These are phyloP conservation scores for Phalanger gymnotis DNA, from an alignment of 2,797 vertebrate species.

Conservation along the genomic window DNA sequence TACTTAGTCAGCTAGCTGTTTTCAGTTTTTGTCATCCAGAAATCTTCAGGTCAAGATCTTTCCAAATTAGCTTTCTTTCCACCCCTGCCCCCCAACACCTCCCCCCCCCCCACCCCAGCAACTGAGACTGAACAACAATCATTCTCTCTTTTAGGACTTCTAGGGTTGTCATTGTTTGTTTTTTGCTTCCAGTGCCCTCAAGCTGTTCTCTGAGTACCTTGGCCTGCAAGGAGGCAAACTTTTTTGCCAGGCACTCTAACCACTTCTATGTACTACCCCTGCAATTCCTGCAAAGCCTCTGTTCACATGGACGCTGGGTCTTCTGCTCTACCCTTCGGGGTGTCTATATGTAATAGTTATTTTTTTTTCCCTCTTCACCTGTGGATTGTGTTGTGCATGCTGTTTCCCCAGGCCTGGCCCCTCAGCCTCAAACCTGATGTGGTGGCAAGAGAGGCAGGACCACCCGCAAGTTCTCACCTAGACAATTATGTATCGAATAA, in stretches of 20 bases:
- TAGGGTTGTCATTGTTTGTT: not conserved
- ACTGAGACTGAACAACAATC: not conserved
- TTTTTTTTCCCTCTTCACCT: slow-evolving; percentile 18
- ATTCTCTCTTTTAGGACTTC: not conserved
- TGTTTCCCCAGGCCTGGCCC: not conserved
- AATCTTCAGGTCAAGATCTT: not conserved
- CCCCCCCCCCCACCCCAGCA: too few species aligned
- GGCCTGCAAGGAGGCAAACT: slow-evolving; percentile 14
- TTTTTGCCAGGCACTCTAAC: slow-evolving; percentile 21
- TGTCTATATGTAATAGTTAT: not conserved
- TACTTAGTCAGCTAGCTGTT: not conserved
- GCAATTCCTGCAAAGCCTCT: not conserved
- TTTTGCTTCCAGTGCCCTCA: slow-evolving; percentile 5
- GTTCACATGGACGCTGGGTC: not conserved
- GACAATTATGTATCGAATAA: slow-evolving; percentile 33
- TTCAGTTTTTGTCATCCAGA: not conserved
- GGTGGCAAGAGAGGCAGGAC: not conserved
- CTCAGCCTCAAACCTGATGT: not conserved
- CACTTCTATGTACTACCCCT: not conserved
- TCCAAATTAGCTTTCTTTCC: not conserved
- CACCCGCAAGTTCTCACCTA: not conserved
- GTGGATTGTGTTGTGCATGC: not conserved
- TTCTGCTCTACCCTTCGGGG: slow-evolving; percentile 3
- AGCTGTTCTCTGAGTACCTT: slow-evolving; percentile 16
- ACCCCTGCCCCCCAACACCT: too few species aligned